phyloP scores from a whole-genome alignment of 2,888 invertebrate species.

The Eupithecia pulchellata region DNA sequence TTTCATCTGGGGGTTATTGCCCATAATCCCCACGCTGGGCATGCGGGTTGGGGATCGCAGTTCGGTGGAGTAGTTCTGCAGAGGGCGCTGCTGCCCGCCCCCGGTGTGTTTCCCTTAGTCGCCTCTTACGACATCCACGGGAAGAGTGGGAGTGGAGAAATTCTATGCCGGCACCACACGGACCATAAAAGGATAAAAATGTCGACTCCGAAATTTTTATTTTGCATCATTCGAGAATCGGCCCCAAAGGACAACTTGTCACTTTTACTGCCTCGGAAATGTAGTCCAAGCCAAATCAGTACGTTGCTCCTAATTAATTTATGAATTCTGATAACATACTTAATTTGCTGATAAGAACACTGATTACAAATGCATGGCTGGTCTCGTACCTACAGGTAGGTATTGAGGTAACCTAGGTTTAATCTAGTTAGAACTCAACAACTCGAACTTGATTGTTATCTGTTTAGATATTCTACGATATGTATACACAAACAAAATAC shows the following conservation, averaged over 20 bases:
- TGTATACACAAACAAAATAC: no score
- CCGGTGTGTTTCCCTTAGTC: no score
- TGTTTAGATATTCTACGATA: no score
- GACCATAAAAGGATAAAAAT: not conserved
- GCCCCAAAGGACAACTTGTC: slow-evolving; percentile 46
- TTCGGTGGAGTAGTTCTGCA: no score
- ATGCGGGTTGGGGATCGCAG: no score
- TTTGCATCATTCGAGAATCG: not conserved
- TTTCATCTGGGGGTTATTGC: no score
- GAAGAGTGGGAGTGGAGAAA: no score
- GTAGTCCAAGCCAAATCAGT: slow-evolving; percentile 21
- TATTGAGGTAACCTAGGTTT: slow-evolving; percentile 2
- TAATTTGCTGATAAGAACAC: slow-evolving; percentile 21
- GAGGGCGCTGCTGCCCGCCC: no score
- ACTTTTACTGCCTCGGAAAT: slow-evolving; percentile 49
- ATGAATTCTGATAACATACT: slow-evolving; percentile 27
- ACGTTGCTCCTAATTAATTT: slow-evolving; percentile 27
- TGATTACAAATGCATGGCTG: slow-evolving; percentile 11
- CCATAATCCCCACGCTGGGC: no score
- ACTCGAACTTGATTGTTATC: no score
- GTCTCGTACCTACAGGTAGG: not conserved
- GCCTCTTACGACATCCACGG: no score
- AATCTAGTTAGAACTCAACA: not conserved
- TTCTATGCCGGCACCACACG: no score
- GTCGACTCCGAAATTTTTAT: not conserved